Conservation (phyloP, 1,140 invertebrate species). For the Harlomillsia oculata region DNA sequence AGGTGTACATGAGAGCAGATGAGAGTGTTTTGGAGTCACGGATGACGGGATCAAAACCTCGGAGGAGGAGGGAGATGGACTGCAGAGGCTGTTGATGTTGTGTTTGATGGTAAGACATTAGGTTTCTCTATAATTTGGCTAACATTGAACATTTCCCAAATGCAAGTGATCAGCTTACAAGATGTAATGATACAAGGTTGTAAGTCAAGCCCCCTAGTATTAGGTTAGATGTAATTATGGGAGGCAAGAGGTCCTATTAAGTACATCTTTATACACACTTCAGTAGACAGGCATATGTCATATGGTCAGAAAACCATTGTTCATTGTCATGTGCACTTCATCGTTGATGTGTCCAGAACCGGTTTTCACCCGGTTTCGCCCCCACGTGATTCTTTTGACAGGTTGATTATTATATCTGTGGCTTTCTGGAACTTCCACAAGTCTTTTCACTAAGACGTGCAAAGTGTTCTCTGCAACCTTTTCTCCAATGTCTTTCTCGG, state of each 20-base stretch:
- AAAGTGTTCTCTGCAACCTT: too few relatives aligned
- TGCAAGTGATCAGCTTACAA: conserved; percentile 27
- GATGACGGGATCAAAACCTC: too few relatives aligned
- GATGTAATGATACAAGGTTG: conserved; percentile 26
- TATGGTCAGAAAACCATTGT: conserved; percentile 25
- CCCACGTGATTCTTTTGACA: conserved; percentile 27
- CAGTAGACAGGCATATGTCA: conserved; percentile 32
- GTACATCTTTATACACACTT: conserved; percentile 32
- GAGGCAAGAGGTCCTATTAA: conserved; percentile 23
- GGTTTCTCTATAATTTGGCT: conserved; percentile 21
- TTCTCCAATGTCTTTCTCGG: conserved; percentile 11
- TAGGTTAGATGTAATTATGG: conserved; percentile 25
- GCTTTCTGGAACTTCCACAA: background rate
- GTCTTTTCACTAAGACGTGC: too few relatives aligned
- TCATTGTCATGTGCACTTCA: conserved; percentile 23
- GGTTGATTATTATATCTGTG: conserved; percentile 26
- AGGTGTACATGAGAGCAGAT: too few relatives aligned
- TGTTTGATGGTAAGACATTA: conserved; percentile 21
- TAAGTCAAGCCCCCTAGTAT: conserved; percentile 22
- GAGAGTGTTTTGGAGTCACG: too few relatives aligned
- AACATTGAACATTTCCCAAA: conserved; percentile 19
- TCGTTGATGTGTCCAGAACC: conserved; percentile 16
- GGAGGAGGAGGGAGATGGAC: too few relatives aligned
- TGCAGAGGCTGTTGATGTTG: conserved; percentile 15
- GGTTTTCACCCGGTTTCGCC: conserved; percentile 23